A percentile compares a stretch with the other conserved stretches of the same genome.
phyloP scores from a whole-genome alignment of 92 coral and sea anemone genomes.

The Palythoa caribaeorum region DNA sequence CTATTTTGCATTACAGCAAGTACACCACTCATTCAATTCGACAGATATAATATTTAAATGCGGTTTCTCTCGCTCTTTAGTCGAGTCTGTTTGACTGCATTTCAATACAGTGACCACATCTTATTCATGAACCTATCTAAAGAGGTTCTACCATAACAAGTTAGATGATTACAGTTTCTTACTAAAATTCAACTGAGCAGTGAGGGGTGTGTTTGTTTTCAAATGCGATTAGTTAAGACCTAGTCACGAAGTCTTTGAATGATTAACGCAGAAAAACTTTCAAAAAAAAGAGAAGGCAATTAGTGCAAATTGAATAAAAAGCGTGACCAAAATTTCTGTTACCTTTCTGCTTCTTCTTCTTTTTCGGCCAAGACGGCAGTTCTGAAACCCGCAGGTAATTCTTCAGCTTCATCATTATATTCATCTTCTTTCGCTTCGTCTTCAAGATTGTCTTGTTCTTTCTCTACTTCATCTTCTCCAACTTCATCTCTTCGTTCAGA shows the following conservation, averaged over 20 bases:
- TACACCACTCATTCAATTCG: not conserved
- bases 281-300: not conserved
- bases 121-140: not conserved
- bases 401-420: not conserved
- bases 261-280: not conserved
- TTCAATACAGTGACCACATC: not conserved
- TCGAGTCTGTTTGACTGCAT: not conserved
- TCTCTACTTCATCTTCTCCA: not conserved
- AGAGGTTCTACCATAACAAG: not conserved
- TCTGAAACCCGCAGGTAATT: slow-evolving; percentile 34
- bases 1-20: not conserved
- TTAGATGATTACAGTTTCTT: not conserved
- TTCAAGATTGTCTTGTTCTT: not conserved
- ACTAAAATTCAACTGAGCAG: slow-evolving; percentile 7
- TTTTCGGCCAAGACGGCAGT: slow-evolving; percentile 44
- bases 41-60: not conserved
- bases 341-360: slow-evolving; percentile 45
- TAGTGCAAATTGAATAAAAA: not conserved
- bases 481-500: not conserved
- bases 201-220: slow-evolving; percentile 36
- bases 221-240: slow-evolving; percentile 21
- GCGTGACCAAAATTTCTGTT: not conserved
- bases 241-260: slow-evolving; percentile 37
- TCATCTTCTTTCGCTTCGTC: not conserved
- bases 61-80: not conserved